These are phyloP conservation scores for Andrena camellia DNA, from an alignment of 2,888 invertebrate species.

Conservation along the genomic window DNA sequence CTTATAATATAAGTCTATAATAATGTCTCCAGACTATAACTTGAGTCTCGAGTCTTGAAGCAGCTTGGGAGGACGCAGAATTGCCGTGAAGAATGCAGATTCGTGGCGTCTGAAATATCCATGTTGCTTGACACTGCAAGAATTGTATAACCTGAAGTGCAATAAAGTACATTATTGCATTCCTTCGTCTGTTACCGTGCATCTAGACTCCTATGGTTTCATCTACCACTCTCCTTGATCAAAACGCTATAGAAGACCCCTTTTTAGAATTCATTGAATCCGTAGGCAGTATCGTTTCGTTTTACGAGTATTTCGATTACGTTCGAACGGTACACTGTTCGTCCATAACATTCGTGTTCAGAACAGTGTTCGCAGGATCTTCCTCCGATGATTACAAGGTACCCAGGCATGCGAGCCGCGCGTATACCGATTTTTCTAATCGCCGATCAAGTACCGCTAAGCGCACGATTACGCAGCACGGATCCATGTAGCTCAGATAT, in stretches of 20 bases:
- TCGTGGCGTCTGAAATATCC: no score
- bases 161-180: no score
- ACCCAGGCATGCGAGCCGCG: conserved; percentile 42
- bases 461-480: conserved; percentile 56
- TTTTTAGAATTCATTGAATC: conserved; percentile 1
- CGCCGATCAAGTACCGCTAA: conserved; percentile 55
- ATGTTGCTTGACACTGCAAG: no score
- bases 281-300: conserved; percentile 14
- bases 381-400: conserved; percentile 50
- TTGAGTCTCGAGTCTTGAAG: no score
- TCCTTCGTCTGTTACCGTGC: no score
- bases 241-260: background rate
- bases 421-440: conserved; percentile 56
- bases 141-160: no score
- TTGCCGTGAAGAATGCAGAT: no score
- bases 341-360: conserved; percentile 28
- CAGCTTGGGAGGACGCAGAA: no score
- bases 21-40: no score
- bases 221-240: background rate
- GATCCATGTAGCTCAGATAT: conserved; percentile 49
- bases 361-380: conserved; percentile 47
- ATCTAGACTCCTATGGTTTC: background rate
- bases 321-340: conserved; percentile 40
- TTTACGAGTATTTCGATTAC: conserved; percentile 44
- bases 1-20: background rate